Percentiles rank a stretch among this genome's conserved stretches.
Conservation (phyloP, 2,888 invertebrate species). For the Carcina quercana region DNA sequence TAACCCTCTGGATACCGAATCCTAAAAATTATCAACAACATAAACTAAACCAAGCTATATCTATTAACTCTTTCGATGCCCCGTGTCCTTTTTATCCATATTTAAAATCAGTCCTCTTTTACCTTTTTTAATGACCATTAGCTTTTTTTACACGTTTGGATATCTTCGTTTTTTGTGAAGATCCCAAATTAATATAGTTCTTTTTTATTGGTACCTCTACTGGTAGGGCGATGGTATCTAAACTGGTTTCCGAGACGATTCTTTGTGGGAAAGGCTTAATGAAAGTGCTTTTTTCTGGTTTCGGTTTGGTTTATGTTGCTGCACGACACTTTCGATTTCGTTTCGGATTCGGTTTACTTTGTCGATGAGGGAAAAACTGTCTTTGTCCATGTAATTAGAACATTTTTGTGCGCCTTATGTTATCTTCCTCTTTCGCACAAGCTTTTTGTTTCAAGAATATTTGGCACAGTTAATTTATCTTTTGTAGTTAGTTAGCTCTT, state of each 20-base stretch:
- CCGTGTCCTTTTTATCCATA: conserved; percentile 37
- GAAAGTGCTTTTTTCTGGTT: conserved; percentile 59
- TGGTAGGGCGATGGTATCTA: conserved; percentile 40
- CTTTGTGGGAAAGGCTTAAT: conserved; percentile 60
- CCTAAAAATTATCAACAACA: neutral
- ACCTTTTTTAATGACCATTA: conserved; percentile 65
- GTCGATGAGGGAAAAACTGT: too few species aligned
- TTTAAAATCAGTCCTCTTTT: conserved; percentile 54
- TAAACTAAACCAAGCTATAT: conserved; percentile 45
- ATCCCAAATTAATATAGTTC: conserved; percentile 72
- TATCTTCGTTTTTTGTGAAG: conserved; percentile 68
- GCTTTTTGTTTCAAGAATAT: too few species aligned
- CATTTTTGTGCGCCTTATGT: too few species aligned
- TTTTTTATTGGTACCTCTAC: conserved; percentile 33
- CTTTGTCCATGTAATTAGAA: too few species aligned
- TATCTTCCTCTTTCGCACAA: too few species aligned
- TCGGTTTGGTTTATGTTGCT: conserved; percentile 36
- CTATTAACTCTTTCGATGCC: conserved; percentile 55
- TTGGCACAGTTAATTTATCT: too few species aligned
- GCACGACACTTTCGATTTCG: conserved; percentile 65
- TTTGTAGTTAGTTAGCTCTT: too few species aligned
- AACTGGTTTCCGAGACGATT: conserved; percentile 48
- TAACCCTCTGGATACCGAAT: too few species aligned
- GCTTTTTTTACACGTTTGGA: conserved; percentile 61
- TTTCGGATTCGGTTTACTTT: too few species aligned